These are phyloP conservation scores for Hippocampus guttulatus DNA, from an alignment of 2,113 vertebrate genomes.

Conservation along the genomic window DNA sequence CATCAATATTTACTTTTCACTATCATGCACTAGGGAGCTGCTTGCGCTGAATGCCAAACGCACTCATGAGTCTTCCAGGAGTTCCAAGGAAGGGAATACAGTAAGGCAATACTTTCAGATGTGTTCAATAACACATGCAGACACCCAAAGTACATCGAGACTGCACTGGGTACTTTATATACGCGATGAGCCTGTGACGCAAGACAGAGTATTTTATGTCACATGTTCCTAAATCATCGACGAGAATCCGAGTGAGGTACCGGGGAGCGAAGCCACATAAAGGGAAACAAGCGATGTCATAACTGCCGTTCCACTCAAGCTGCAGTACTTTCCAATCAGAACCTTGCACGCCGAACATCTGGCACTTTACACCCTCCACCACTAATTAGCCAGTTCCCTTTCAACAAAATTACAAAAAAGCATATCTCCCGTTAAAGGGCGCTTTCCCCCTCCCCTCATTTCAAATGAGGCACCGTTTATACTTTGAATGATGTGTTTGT, in stretches of 20 bases:
- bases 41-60: not conserved
- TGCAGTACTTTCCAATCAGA: conserved; percentile 47
- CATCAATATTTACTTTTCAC: conserved; percentile 36
- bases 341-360: conserved; percentile 55
- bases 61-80: conserved; percentile 4
- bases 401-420: conserved; percentile 1
- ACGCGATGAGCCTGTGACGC: conserved; percentile 52
- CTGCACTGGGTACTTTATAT: conserved; percentile 25
- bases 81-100: conserved; percentile 5
- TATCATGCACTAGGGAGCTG: conserved; percentile 28
- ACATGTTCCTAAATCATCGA: conserved; percentile 50
- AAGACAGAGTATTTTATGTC: conserved; percentile 52
- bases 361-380: conserved; percentile 47
- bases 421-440: conserved; percentile 9
- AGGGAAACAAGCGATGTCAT: conserved; percentile 55
- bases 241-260: conserved; percentile 44
- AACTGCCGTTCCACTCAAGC: conserved; percentile 46
- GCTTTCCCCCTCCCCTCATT: conserved; percentile 6
- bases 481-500: not conserved
- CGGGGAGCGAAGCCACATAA: conserved; percentile 57
- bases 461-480: conserved; percentile 16
- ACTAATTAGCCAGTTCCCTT: conserved; percentile 30
- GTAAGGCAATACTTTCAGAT: not conserved
- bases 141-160: conserved; percentile 9
- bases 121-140: not conserved